Conservation (phyloP, 1,140 invertebrate species). For the Agrilus planipennis region DNA sequence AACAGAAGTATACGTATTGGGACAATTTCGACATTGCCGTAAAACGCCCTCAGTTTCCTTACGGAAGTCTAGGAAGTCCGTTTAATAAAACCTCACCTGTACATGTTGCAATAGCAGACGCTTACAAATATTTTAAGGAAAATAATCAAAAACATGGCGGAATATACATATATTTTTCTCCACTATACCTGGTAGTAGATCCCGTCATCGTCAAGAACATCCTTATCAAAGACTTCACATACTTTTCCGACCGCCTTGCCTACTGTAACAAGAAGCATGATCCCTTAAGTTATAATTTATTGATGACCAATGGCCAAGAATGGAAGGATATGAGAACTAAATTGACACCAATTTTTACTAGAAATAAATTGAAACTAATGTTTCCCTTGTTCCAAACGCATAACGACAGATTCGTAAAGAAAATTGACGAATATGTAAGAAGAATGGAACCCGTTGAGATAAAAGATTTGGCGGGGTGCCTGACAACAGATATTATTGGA, state of each 20-base stretch:
- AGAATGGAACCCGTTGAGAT: slow-evolving; percentile 33
- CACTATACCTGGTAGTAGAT: slow-evolving; percentile 29
- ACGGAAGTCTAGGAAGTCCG: too few species aligned
- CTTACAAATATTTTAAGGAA: too few species aligned
- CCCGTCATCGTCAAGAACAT: slow-evolving; percentile 37
- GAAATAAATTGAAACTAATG: slow-evolving; percentile 4
- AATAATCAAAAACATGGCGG: slow-evolving; percentile 14
- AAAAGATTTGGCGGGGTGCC: slow-evolving; percentile 31
- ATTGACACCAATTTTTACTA: slow-evolving; percentile 1
- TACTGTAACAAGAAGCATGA: slow-evolving; percentile 34
- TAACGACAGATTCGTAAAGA: too few species aligned
- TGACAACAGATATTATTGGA: slow-evolving; percentile 39
- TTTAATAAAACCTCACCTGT: too few species aligned
- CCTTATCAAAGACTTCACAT: slow-evolving; percentile 37
- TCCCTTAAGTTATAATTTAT: slow-evolving; percentile 36
- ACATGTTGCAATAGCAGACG: too few species aligned
- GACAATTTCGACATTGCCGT: too few species aligned
- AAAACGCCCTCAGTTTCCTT: too few species aligned
- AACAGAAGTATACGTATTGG: too few species aligned
- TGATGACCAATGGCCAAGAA: slow-evolving; percentile 31
- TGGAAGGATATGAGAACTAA: slow-evolving; percentile 35
- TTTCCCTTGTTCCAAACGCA: too few species aligned
- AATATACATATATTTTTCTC: slow-evolving; percentile 11
- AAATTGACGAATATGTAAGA: too few species aligned
- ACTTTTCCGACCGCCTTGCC: slow-evolving; percentile 36